A percentile compares a stretch with the other conserved stretches of the same genome.
phyloP scores from a whole-genome alignment of 2,888 invertebrate genomes.

The Plagiodera versicolora region DNA sequence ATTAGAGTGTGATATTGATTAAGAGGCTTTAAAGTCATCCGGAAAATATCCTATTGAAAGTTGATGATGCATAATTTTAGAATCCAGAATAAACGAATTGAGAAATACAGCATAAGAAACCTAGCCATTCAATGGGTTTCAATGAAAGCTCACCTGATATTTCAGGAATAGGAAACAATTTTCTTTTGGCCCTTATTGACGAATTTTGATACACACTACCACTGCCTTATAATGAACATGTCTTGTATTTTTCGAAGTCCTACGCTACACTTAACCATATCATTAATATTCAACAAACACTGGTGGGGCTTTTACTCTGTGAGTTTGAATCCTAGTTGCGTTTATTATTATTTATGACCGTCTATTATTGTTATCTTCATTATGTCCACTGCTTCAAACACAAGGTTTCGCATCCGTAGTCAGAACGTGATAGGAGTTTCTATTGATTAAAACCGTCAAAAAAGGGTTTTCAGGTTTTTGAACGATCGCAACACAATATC shows the following conservation, averaged over 20 bases:
- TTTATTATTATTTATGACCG: slow-evolving; percentile 11
- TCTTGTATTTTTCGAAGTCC: neutral
- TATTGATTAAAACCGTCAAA: neutral
- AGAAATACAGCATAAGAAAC: too few species aligned
- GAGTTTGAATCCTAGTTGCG: slow-evolving; percentile 3
- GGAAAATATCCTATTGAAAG: too few species aligned
- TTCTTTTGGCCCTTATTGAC: neutral
- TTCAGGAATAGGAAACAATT: too few species aligned
- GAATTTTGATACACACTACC: neutral
- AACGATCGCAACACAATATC: too few species aligned
- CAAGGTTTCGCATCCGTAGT: slow-evolving; percentile 7
- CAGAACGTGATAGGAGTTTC: slow-evolving; percentile 2
- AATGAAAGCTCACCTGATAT: too few species aligned
- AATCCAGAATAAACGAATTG: too few species aligned
- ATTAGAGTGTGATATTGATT: too few species aligned
- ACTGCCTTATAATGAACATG: neutral
- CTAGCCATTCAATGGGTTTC: too few species aligned
- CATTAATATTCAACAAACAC: slow-evolving; percentile 19
- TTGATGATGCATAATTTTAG: too few species aligned
- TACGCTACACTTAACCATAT: slow-evolving; percentile 8
- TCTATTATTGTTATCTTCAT: slow-evolving; percentile 1
- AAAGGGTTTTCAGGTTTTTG: neutral
- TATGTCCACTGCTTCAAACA: slow-evolving; percentile 1
- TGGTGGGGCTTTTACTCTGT: slow-evolving; percentile 1
- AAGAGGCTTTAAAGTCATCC: too few species aligned